A percentile compares a stretch with the other conserved stretches of the same genome.
These are phyloP conservation scores for Natrix natrix DNA, from an alignment of 2,797 vertebrate genomes.

Conservation along the genomic window DNA sequence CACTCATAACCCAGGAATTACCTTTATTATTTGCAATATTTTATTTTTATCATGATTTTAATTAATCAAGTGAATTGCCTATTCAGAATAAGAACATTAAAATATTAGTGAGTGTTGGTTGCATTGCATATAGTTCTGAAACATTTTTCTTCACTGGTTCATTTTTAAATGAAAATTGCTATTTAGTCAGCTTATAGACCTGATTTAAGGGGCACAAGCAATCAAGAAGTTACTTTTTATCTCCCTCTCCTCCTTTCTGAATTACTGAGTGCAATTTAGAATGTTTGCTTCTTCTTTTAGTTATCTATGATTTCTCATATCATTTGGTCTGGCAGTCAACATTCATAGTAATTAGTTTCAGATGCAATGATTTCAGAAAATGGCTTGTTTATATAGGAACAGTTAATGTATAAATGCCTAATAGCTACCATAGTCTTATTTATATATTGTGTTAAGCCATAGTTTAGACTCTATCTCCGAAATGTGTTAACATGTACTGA, in stretches of 20 bases:
- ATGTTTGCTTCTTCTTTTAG: not conserved
- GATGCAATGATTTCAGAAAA: not conserved
- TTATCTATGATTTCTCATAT: not conserved
- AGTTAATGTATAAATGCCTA: not conserved
- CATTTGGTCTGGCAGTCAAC: not conserved
- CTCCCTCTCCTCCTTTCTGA: not conserved
- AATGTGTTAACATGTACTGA: not conserved
- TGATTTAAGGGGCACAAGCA: not conserved
- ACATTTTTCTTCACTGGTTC: not conserved
- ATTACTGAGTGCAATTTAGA: not conserved
- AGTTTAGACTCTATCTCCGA: not conserved
- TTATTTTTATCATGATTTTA: not conserved
- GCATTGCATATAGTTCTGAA: not conserved
- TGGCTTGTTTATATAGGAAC: not conserved
- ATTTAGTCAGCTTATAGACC: not conserved
- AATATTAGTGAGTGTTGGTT: not conserved
- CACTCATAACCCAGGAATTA: no score
- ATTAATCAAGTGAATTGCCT: not conserved
- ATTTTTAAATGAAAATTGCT: slow-evolving; percentile 1
- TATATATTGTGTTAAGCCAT: not conserved
- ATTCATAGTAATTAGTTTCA: not conserved
- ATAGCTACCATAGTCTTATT: not conserved
- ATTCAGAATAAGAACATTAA: not conserved
- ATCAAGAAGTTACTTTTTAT: not conserved
- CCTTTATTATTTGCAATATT: not conserved